A percentile compares a stretch with the other conserved stretches of the same genome.
Conservation (phyloP, 2,888 invertebrate genomes). For the Lithophane leautieri region DNA sequence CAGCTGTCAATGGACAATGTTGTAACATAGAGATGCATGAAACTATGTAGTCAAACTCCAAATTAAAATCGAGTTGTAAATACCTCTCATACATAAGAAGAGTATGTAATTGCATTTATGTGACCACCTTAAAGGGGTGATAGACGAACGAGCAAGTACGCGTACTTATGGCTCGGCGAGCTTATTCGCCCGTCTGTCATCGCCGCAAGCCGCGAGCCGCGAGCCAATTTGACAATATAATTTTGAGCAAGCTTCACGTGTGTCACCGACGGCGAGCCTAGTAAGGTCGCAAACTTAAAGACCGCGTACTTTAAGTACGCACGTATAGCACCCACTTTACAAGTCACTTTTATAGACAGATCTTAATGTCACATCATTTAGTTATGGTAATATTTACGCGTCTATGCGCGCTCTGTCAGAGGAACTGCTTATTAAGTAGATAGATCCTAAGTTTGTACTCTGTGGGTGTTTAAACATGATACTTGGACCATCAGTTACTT, state of each 20-base stretch:
- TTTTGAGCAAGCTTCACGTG: too few relatives aligned
- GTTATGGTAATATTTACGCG: not conserved
- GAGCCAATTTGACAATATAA: too few relatives aligned
- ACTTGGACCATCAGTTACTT: slow-evolving; percentile 24
- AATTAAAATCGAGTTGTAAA: not conserved
- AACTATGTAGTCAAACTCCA: not conserved
- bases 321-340: too few relatives aligned
- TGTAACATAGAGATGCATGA: not conserved
- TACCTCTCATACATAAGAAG: too few relatives aligned
- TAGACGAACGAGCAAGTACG: too few relatives aligned
- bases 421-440: slow-evolving; percentile 33
- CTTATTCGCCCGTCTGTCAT: too few relatives aligned
- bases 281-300: too few relatives aligned
- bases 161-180: too few relatives aligned
- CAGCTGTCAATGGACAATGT: too few relatives aligned
- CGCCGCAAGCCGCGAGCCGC: too few relatives aligned
- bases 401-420: not conserved
- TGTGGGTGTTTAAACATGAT: slow-evolving; percentile 22
- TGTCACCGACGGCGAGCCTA: too few relatives aligned
- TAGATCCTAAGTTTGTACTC: slow-evolving; percentile 11
- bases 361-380: slow-evolving; percentile 37
- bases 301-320: too few relatives aligned
- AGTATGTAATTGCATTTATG: not conserved
- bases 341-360: not conserved
- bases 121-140: slow-evolving; percentile 15